Evolutionary conservation across 2,888 invertebrate species (phyloP).

Genomic region (Aricia artaxerxes): DNA sequence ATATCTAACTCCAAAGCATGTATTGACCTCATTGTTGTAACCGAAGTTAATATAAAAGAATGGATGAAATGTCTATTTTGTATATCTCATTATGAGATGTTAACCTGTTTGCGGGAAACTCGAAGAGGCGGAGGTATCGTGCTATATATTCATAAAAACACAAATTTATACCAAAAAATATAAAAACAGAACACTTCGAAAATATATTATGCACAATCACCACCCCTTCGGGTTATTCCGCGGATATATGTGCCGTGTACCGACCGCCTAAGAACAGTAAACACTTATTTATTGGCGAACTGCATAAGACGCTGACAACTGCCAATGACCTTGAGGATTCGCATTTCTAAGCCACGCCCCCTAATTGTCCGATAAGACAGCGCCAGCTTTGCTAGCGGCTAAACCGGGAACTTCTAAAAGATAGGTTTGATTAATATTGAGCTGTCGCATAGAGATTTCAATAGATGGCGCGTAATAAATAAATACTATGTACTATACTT

Average conservation of each 20-base stretch:
- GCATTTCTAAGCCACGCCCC: too few relatives aligned
- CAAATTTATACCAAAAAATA: neutral
- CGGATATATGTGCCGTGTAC: slow-evolving; percentile 3
- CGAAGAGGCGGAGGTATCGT: neutral
- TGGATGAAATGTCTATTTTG: neutral
- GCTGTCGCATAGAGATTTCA: too few relatives aligned
- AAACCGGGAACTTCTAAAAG: too few relatives aligned
- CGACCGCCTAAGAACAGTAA: slow-evolving; percentile 1
- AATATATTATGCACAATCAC: slow-evolving; percentile 12
- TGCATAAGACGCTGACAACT: too few relatives aligned
- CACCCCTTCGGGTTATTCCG: neutral
- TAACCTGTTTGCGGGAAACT: neutral
- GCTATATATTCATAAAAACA: neutral
- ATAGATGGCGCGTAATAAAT: too few relatives aligned
- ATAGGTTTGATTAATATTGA: too few relatives aligned
- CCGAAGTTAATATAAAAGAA: neutral
- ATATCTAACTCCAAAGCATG: neutral
- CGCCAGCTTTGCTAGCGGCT: too few relatives aligned
- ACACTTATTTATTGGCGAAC: slow-evolving; percentile 20
- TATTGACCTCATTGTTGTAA: neutral
- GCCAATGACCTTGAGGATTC: too few relatives aligned
- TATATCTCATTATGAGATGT: neutral
- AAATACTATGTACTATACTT: too few relatives aligned
- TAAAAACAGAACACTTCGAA: slow-evolving; percentile 5
- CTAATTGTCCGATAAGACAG: too few relatives aligned